Evolutionary conservation across 2,888 invertebrate genomes (phyloP).

Genomic region (Taphrorychus bicolor): DNA sequence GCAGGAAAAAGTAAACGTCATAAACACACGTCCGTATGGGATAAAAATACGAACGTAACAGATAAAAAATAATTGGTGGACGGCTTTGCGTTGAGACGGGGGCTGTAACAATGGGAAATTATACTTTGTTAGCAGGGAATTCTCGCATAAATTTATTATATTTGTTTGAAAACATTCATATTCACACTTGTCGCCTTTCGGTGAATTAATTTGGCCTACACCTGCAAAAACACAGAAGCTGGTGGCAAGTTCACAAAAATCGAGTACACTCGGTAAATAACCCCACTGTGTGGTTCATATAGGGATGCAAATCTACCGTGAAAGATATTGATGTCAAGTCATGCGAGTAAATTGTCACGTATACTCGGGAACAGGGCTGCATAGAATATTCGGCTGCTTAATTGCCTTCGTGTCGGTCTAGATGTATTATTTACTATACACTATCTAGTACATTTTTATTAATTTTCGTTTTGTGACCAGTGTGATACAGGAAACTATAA

Average conservation of each 20-base stretch:
- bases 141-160: conserved; percentile 56
- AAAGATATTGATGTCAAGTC: conserved; percentile 29
- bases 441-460: neutral
- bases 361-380: conserved; percentile 20
- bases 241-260: conserved; percentile 2
- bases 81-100: conserved; percentile 17
- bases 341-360: conserved; percentile 30
- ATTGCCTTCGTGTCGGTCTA: conserved; percentile 11
- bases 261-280: conserved; percentile 9
- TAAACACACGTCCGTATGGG: neutral
- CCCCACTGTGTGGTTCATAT: conserved; percentile 13
- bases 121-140: conserved; percentile 55
- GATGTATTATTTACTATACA: neutral
- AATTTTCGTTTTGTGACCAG: neutral
- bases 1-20: neutral
- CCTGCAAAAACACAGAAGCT: neutral
- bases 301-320: conserved; percentile 17
- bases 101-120: conserved; percentile 47
- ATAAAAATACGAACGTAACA: conserved; percentile 20
- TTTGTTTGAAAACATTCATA: conserved; percentile 41
- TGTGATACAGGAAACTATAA: no score
- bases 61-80: conserved; percentile 31
- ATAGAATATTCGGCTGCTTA: conserved; percentile 18
- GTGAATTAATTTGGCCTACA: neutral
- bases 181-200: no score